phyloP scores from a whole-genome alignment of 2,797 vertebrate species.

The Pangasius mekongensis region DNA sequence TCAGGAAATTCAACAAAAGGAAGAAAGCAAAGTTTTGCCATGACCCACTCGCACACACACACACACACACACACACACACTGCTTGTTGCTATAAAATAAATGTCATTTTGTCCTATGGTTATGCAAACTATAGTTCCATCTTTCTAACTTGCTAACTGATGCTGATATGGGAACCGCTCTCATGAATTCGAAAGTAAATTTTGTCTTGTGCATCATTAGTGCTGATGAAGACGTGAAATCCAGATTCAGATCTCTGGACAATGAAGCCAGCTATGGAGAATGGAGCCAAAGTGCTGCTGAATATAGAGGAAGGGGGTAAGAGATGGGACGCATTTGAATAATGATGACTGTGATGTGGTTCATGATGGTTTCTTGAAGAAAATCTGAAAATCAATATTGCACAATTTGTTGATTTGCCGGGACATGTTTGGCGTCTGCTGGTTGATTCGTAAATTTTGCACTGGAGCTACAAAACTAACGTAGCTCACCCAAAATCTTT shows the following conservation, averaged over 20 bases:
- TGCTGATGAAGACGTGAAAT: neutral
- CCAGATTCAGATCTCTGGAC: conserved; percentile 21
- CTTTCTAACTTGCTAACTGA: neutral
- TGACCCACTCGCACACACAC: neutral
- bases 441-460: neutral
- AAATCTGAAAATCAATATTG: neutral
- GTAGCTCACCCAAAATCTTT: neutral
- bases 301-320: conserved; percentile 75
- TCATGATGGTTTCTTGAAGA: neutral
- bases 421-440: neutral
- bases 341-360: neutral
- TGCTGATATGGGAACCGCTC: neutral
- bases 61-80: neutral
- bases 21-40: neutral
- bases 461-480: neutral
- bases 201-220: neutral
- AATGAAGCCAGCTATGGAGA: conserved; percentile 74
- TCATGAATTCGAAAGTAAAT: too few relatives aligned
- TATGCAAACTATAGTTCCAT: neutral
- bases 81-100: too few relatives aligned
- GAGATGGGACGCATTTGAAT: neutral
- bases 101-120: too few relatives aligned
- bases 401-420: neutral
- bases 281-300: conserved; percentile 61
- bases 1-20: neutral